Percentiles rank a stretch among this genome's conserved stretches.
phyloP scores from a whole-genome alignment of 2,797 vertebrate species.

The Enteromius trimaculatus region DNA sequence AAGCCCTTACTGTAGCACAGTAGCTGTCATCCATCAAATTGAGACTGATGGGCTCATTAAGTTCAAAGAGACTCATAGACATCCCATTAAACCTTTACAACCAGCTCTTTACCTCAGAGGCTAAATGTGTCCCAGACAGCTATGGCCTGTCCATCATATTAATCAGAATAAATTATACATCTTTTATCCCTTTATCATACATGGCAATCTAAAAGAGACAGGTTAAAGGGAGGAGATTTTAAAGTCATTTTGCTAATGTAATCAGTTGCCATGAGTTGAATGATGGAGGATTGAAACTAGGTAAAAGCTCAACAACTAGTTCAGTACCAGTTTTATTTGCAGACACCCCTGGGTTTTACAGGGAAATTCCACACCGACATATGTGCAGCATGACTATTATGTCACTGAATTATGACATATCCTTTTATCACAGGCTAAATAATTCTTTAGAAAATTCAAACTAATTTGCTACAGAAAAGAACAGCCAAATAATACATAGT shows the following conservation, averaged over 20 bases:
- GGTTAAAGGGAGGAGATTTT: constrained; percentile 24
- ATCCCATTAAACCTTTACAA: constrained; percentile 67
- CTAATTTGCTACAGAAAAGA: constrained; percentile 4
- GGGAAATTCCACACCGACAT: constrained; percentile 10
- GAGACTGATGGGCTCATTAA: constrained; percentile 77
- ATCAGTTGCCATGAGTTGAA: constrained; percentile 48
- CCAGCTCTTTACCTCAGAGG: constrained; percentile 60
- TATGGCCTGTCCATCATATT: constrained; percentile 46
- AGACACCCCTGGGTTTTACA: constrained; percentile 33
- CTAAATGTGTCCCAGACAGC: constrained; percentile 24
- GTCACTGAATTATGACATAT: constrained; percentile 25
- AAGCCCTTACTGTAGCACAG: constrained; percentile 37
- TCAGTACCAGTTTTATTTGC: constrained; percentile 20
- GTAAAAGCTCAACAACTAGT: constrained; percentile 47
- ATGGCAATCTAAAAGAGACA: constrained; percentile 11
- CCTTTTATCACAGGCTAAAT: constrained; percentile 3
- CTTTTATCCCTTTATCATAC: constrained; percentile 46
- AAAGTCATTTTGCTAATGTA: constrained; percentile 32
- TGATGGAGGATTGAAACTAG: constrained; percentile 39
- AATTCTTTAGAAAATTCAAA: neutral
- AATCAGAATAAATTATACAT: constrained; percentile 50
- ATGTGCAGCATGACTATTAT: constrained; percentile 5
- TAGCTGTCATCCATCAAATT: constrained; percentile 61
- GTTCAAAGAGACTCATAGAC: constrained; percentile 68
- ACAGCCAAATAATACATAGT: neutral